Conservation (phyloP, 2,113 vertebrate species). For the Pollachius pollachius region DNA sequence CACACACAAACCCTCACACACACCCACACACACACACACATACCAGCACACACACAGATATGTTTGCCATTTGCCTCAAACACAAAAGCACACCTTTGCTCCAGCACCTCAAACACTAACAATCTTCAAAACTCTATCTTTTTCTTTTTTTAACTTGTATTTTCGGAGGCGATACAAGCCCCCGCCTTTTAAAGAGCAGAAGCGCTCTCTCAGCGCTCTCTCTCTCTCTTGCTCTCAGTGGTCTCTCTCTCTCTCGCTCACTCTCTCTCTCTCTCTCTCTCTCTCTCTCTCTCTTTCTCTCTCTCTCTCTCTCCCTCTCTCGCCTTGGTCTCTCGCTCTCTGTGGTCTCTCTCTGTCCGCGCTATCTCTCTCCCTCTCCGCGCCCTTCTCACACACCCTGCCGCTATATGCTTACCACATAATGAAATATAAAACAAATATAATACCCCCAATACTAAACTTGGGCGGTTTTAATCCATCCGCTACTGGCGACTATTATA, state of each 20-base stretch:
- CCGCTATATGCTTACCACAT: slow-evolving; percentile 23
- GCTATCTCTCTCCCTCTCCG: slow-evolving; percentile 51
- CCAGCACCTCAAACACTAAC: slow-evolving; percentile 68
- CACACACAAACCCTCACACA: slow-evolving; percentile 22
- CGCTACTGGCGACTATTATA: too few species aligned
- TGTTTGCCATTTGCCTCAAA: slow-evolving; percentile 67
- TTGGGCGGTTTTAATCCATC: too few species aligned
- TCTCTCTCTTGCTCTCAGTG: slow-evolving; percentile 62
- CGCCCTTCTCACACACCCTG: slow-evolving; percentile 63
- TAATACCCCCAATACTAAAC: background rate
- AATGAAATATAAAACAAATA: slow-evolving; percentile 8
- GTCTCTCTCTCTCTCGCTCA: slow-evolving; percentile 25
- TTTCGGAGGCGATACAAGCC: slow-evolving; percentile 66
- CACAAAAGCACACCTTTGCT: slow-evolving; percentile 71
- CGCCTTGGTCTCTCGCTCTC: too few species aligned
- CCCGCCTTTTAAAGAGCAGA: slow-evolving; percentile 61
- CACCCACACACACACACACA: slow-evolving; percentile 37
- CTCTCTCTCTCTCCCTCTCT: too few species aligned
- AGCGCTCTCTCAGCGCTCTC: slow-evolving; percentile 67
- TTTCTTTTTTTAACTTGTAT: slow-evolving; percentile 38
- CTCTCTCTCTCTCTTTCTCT: too few species aligned
- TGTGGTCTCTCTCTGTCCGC: too few species aligned
- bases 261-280: too few species aligned
- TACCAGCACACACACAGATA: slow-evolving; percentile 50
- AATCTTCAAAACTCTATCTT: slow-evolving; percentile 69